Conservation (phyloP, 2,113 vertebrate species). For the Lucifuga dentata region DNA sequence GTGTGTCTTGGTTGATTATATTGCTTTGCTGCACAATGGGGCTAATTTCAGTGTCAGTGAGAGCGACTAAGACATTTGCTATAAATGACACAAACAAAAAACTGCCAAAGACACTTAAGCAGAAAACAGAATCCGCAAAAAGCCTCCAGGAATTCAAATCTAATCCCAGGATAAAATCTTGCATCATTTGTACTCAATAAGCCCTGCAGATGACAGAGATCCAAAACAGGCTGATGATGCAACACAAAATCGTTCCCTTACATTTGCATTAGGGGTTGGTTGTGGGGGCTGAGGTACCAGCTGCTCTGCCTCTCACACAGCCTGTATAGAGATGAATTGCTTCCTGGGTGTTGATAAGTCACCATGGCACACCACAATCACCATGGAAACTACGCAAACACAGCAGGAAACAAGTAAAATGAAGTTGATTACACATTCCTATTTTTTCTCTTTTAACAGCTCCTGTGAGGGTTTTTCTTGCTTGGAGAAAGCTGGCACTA, state of each 20-base stretch:
- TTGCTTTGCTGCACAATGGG: constrained; percentile 12
- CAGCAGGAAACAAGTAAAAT: constrained; percentile 59
- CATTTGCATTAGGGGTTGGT: constrained; percentile 70
- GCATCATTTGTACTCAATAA: constrained; percentile 2
- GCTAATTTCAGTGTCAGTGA: neutral
- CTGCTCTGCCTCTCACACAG: constrained; percentile 75
- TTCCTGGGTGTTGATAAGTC: constrained; percentile 75
- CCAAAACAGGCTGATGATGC: constrained; percentile 15
- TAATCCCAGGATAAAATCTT: neutral
- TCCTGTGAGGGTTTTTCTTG: constrained; percentile 7
- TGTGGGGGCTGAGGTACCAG: constrained; percentile 73
- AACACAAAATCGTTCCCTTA: constrained; percentile 25
- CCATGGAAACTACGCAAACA: constrained; percentile 81
- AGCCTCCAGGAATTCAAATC: too few relatives aligned
- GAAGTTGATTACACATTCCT: constrained; percentile 62
- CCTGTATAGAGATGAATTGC: constrained; percentile 73
- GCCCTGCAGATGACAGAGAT: constrained; percentile 2
- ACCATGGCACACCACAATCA: constrained; percentile 69
- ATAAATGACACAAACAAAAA: constrained; percentile 9
- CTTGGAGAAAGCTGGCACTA: constrained; percentile 12
- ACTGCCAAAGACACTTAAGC: constrained; percentile 11
- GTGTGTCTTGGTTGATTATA: constrained; percentile 6
- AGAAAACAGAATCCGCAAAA: neutral
- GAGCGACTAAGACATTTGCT: constrained; percentile 4
- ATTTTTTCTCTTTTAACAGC: constrained; percentile 29